These are phyloP conservation scores for Hyles lineata DNA, from an alignment of 2,888 invertebrate genomes.

Conservation along the genomic window DNA sequence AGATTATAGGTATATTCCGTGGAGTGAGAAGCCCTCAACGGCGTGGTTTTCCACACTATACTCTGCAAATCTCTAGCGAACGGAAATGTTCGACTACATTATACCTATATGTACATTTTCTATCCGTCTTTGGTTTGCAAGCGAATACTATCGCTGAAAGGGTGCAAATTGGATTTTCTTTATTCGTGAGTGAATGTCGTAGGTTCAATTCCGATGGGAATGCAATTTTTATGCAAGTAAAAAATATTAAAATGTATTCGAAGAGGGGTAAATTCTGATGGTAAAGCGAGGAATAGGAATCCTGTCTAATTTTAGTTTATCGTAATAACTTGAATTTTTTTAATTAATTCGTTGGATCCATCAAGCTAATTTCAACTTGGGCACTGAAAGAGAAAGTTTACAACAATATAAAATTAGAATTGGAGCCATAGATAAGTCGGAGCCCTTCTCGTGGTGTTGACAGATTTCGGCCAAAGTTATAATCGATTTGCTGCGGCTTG, in stretches of 20 bases:
- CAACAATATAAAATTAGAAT: slow-evolving; percentile 36
- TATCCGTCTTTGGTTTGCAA: not conserved
- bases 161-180: not conserved
- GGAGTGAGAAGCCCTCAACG: slow-evolving; percentile 15
- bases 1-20: not conserved
- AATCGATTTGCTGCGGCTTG: slow-evolving; percentile 35
- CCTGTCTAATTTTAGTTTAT: no score
- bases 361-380: not conserved
- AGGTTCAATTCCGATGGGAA: not conserved
- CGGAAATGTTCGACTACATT: not conserved
- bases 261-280: not conserved
- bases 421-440: no score
- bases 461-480: slow-evolving; percentile 40
- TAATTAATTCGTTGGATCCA: not conserved
- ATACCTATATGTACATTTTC: slow-evolving; percentile 19
- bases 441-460: slow-evolving; percentile 43
- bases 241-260: not conserved
- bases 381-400: not conserved
- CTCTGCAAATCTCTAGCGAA: not conserved
- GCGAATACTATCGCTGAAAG: not conserved
- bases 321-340: not conserved
- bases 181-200: not conserved
- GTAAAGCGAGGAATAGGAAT: no score
- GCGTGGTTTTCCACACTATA: slow-evolving; percentile 18
- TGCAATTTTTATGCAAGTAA: no score